phyloP scores from a whole-genome alignment of 1,140 invertebrate species.

The Muscidifurax raptorellus region DNA sequence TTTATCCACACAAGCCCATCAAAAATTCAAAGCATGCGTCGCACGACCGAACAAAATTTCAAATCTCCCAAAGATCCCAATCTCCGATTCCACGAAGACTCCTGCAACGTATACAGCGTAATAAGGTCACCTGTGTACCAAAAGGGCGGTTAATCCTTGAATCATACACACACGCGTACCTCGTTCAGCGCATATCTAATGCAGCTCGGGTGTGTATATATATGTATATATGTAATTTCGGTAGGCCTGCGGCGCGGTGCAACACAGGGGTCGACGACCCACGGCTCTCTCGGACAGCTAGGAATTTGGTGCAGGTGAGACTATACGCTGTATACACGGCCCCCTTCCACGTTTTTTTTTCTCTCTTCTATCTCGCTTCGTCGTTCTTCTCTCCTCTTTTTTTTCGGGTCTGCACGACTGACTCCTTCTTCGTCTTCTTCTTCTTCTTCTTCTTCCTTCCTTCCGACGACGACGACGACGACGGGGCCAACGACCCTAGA shows the following conservation, averaged over 20 bases:
- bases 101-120: neutral
- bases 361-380: neutral
- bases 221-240: neutral
- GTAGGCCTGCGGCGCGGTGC: neutral
- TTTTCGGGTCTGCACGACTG: neutral
- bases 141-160: neutral
- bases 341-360: conserved; percentile 54
- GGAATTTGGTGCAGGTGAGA: conserved; percentile 75
- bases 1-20: no score
- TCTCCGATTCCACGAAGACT: no score
- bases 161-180: neutral
- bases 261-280: conserved; percentile 62
- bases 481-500: conserved; percentile 64
- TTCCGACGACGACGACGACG: neutral
- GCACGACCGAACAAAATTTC: no score
- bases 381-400: neutral
- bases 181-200: neutral
- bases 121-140: neutral
- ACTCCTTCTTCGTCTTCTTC: conserved; percentile 60
- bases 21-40: no score
- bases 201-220: neutral
- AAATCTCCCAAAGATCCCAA: no score
- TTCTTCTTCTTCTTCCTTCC: conserved; percentile 44
- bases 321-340: conserved; percentile 57
- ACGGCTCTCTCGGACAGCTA: conserved; percentile 61